phyloP scores from a whole-genome alignment of 2,888 invertebrate species.

The Agrochola circellaris region DNA sequence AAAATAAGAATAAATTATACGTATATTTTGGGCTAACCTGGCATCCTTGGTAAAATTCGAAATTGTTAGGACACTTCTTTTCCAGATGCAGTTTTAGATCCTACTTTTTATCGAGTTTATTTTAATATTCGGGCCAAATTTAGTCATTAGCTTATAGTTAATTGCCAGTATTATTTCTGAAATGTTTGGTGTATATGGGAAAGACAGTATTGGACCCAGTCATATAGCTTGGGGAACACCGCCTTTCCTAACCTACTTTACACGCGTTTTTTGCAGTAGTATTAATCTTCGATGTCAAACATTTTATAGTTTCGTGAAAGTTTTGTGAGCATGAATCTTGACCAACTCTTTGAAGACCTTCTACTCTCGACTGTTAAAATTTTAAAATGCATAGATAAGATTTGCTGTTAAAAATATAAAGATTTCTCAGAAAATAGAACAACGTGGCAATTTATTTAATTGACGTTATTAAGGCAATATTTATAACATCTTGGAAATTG shows the following conservation, averaged over 20 bases:
- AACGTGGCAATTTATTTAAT: constrained; percentile 1
- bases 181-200: background rate
- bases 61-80: background rate
- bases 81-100: background rate
- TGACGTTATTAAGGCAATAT: constrained; percentile 5
- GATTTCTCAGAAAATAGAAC: background rate
- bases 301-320: background rate
- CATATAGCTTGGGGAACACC: background rate
- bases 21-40: background rate
- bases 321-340: background rate
- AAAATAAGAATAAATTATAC: background rate
- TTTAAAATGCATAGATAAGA: background rate
- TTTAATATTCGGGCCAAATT: background rate
- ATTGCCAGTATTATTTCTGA: background rate
- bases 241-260: background rate
- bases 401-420: background rate
- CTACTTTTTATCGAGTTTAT: background rate
- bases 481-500: constrained; percentile 8
- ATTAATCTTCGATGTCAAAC: background rate
- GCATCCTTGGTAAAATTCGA: background rate
- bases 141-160: background rate
- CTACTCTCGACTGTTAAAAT: background rate
- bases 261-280: background rate
- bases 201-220: background rate
- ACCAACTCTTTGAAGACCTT: background rate